Conservation (phyloP, 2,113 vertebrate species). For the Coracopsis vasa region DNA sequence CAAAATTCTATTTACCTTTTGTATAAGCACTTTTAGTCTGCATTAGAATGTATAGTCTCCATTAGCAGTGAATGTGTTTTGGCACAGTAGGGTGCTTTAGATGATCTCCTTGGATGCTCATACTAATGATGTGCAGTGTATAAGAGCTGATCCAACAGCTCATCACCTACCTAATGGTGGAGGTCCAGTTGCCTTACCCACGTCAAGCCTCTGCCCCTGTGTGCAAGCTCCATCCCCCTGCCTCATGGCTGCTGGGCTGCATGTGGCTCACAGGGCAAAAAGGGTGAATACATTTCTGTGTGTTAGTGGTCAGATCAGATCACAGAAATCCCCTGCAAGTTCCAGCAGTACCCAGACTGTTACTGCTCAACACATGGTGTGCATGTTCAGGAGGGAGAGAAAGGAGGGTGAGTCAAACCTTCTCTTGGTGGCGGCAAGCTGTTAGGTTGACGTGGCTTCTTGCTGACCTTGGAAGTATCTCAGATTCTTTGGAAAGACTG, state of each 20-base stretch:
- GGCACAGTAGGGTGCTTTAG: neutral
- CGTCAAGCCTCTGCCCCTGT: neutral
- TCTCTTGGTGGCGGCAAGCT: neutral
- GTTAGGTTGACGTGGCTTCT: accelerated
- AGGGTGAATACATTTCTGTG: neutral
- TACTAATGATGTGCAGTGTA: neutral
- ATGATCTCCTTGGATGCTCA: neutral
- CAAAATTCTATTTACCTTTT: neutral
- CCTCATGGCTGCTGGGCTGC: neutral
- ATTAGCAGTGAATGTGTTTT: neutral
- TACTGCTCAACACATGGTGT: accelerated
- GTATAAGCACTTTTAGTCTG: neutral
- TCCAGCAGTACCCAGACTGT: neutral
- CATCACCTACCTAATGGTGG: neutral
- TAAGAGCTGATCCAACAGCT: neutral
- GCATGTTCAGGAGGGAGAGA: neutral
- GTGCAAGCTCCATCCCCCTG: neutral
- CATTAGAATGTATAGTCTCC: neutral
- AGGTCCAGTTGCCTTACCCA: neutral
- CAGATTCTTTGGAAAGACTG: neutral
- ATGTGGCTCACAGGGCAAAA: neutral
- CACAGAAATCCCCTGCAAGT: neutral
- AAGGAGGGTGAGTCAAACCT: neutral
- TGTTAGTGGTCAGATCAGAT: neutral
- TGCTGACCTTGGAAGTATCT: neutral